Conservation (phyloP, 2,797 vertebrate genomes). For the Amazona ochrocephala region DNA sequence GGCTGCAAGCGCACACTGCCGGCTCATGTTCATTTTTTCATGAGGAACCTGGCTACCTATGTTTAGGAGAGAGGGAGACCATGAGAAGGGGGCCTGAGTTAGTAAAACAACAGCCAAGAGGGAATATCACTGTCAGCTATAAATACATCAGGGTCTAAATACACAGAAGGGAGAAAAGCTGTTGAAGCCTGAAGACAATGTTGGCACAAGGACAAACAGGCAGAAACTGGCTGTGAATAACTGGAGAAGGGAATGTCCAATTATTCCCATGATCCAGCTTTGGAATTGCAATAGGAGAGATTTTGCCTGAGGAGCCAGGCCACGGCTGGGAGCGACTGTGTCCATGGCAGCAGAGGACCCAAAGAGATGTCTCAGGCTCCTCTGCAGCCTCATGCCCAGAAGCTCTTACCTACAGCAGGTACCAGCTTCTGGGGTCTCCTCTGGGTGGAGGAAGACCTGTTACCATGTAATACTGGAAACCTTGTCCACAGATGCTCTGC, state of each 20-base stretch:
- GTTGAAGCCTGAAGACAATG: slow-evolving; percentile 4
- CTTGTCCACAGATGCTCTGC: not conserved
- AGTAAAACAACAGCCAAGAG: not conserved
- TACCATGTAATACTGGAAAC: not conserved
- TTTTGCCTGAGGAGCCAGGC: not conserved
- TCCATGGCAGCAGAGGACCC: not conserved
- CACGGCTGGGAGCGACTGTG: not conserved
- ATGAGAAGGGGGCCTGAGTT: not conserved
- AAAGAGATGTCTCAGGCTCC: not conserved
- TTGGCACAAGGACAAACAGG: not conserved
- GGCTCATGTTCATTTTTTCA: no score
- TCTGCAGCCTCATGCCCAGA: not conserved
- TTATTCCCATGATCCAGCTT: not conserved
- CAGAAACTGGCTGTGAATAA: not conserved
- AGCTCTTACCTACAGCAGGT: not conserved
- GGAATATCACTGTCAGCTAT: not conserved
- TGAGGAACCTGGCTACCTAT: not conserved
- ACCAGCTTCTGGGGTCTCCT: not conserved
- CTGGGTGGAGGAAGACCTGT: not conserved
- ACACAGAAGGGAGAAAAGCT: slow-evolving; percentile 1
- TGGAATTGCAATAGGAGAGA: not conserved
- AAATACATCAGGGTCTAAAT: not conserved
- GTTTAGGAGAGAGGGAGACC: not conserved
- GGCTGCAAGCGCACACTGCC: no score
- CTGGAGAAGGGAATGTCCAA: not conserved